Evolutionary conservation across 2,888 invertebrate species (phyloP).

Genomic region (Cephus pulcher): DNA sequence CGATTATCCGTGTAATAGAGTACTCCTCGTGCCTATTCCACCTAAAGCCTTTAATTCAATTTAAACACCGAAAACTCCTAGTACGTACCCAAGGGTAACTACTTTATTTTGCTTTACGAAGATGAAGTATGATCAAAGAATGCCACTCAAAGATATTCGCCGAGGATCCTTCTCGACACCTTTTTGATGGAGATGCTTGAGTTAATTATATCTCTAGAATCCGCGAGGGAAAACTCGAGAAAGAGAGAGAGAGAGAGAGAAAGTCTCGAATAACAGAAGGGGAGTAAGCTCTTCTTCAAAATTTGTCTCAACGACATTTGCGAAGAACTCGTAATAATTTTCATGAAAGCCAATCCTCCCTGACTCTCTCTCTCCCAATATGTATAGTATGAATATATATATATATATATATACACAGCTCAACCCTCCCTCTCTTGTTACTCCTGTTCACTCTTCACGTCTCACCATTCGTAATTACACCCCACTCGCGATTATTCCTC

Average conservation of each 20-base stretch:
- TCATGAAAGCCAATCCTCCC: neutral
- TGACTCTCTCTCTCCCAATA: too few species aligned
- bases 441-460: too few species aligned
- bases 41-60: neutral
- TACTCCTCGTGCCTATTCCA: neutral
- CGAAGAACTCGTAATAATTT: neutral
- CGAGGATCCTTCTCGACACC: neutral
- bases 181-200: neutral
- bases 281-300: neutral
- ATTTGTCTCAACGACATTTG: neutral
- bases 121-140: neutral
- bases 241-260: conserved; percentile 19
- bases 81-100: neutral
- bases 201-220: neutral
- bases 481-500: neutral
- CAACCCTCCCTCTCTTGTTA: neutral
- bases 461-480: too few species aligned
- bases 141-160: neutral
- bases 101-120: neutral
- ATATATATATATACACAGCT: too few species aligned
- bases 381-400: too few species aligned
- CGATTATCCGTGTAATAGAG: neutral
- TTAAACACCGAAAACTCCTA: neutral
- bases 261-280: neutral
- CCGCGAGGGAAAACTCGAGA: neutral